Evolutionary conservation across 2,888 invertebrate genomes (phyloP).

Genomic region (Gymnosoma rotundatum): DNA sequence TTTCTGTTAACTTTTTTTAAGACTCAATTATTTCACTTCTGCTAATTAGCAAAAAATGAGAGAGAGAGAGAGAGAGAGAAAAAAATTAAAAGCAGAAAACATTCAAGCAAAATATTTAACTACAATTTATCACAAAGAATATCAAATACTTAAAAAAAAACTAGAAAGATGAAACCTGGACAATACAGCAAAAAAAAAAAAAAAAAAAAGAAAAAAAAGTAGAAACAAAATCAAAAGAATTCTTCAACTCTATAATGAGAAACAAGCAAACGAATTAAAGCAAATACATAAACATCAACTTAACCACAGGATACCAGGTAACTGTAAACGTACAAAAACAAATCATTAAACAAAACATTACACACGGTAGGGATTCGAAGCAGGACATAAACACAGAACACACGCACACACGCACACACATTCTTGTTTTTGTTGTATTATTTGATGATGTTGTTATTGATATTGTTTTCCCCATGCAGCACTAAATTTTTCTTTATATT

Average conservation of each 20-base stretch:
- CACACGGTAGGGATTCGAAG: slow-evolving; percentile 24
- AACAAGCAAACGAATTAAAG: slow-evolving; percentile 1
- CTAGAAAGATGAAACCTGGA: background rate
- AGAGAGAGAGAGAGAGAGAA: background rate
- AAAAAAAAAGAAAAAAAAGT: background rate
- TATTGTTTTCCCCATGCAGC: slow-evolving; percentile 8
- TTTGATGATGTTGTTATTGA: slow-evolving; percentile 34
- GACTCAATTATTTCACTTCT: background rate
- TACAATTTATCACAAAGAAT: background rate
- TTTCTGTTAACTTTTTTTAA: background rate
- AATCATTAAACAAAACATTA: slow-evolving; percentile 18
- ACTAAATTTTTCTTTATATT: no score
- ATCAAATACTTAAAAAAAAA: background rate
- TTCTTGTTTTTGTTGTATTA: background rate
- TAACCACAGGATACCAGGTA: slow-evolving; percentile 35
- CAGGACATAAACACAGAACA: slow-evolving; percentile 21
- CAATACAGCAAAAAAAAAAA: background rate
- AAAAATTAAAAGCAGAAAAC: background rate
- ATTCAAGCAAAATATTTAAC: background rate
- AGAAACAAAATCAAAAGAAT: slow-evolving; percentile 10
- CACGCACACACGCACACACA: background rate
- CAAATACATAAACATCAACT: background rate
- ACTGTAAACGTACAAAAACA: background rate
- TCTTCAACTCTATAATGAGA: background rate
- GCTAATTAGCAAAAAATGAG: background rate